Percentiles rank a stretch among this genome's conserved stretches.
These are phyloP conservation scores for Chromoteleia sp. DNA, from an alignment of 2,888 invertebrate genomes.

Conservation along the genomic window DNA sequence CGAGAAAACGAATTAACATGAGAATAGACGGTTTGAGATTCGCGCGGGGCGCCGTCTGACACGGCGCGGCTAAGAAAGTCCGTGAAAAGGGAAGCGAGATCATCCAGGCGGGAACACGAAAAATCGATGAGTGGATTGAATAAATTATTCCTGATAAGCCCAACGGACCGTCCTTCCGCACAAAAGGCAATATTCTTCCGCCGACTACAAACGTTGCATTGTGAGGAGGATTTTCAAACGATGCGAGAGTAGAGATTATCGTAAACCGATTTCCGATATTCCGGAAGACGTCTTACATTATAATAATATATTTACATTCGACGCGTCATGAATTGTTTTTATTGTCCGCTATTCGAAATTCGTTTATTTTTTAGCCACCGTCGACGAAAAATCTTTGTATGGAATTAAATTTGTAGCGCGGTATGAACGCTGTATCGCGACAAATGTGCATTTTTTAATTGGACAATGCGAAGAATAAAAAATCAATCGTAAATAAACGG, in stretches of 20 bases:
- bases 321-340: conserved; percentile 49
- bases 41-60: conserved; percentile 44
- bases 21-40: conserved; percentile 70
- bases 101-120: conserved; percentile 65
- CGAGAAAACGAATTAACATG: conserved; percentile 72
- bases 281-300: conserved; percentile 50
- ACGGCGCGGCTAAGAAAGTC: conserved; percentile 51
- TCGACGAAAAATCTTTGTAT: not conserved
- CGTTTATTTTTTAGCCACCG: conserved; percentile 7
- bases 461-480: no score
- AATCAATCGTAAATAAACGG: no score
- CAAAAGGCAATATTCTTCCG: conserved; percentile 66
- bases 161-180: conserved; percentile 63
- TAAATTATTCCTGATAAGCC: conserved; percentile 67
- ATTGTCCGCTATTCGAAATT: conserved; percentile 16
- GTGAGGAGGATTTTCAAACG: conserved; percentile 63
- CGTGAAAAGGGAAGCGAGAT: conserved; percentile 56
- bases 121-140: conserved; percentile 69
- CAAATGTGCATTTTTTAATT: no score
- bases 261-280: conserved; percentile 68
- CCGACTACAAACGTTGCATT: conserved; percentile 57
- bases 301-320: conserved; percentile 62
- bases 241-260: conserved; percentile 61
- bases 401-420: not conserved
- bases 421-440: no score